These are phyloP conservation scores for Riparia riparia DNA, from an alignment of 2,113 vertebrate genomes.

Conservation along the genomic window DNA sequence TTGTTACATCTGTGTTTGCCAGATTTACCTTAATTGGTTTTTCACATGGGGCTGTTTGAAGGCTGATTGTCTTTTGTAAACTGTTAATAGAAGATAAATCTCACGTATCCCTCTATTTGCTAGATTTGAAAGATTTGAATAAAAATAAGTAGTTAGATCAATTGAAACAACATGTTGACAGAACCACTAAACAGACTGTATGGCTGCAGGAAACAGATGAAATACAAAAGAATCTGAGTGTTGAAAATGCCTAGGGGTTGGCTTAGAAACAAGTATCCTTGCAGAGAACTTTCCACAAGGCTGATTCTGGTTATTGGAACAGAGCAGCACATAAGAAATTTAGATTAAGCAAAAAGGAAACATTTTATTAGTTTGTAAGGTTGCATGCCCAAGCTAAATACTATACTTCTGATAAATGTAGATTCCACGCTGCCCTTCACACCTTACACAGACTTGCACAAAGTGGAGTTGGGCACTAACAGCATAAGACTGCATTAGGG, in stretches of 20 bases:
- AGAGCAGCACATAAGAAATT: background rate
- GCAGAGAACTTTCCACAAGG: background rate
- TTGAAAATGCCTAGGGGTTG: background rate
- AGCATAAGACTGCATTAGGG: accelerated
- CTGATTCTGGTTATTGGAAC: background rate
- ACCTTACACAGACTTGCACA: background rate
- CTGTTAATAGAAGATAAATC: background rate
- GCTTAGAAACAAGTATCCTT: background rate
- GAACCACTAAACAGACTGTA: background rate
- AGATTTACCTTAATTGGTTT: background rate
- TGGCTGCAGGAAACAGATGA: background rate
- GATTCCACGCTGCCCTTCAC: background rate
- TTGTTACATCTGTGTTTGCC: background rate
- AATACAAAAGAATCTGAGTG: background rate
- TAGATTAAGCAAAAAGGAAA: background rate
- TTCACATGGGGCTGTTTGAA: background rate
- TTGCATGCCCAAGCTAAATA: background rate
- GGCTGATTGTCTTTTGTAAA: background rate
- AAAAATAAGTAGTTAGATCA: constrained; percentile 12
- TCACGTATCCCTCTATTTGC: background rate
- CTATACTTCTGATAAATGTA: background rate
- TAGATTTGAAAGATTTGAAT: background rate
- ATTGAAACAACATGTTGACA: background rate
- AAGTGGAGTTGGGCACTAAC: background rate
- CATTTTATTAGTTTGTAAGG: background rate